Percentiles rank a stretch among this genome's conserved stretches.
These are phyloP conservation scores for Cryptomyrus ogoouensis DNA, from an alignment of 2,113 vertebrate genomes.

Conservation along the genomic window DNA sequence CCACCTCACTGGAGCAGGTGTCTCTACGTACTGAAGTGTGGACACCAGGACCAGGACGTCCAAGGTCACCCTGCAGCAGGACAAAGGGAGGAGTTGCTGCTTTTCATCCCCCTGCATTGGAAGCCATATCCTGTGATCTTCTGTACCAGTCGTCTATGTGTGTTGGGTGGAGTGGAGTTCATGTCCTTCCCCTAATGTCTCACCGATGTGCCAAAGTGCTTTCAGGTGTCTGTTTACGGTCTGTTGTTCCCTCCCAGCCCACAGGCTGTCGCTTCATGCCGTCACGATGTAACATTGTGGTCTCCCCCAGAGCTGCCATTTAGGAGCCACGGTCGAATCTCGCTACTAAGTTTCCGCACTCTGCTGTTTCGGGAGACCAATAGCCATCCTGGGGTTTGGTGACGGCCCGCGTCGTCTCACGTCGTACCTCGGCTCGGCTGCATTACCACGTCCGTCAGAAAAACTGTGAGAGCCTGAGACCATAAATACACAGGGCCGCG, in stretches of 20 bases:
- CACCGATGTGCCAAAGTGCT: constrained; percentile 28
- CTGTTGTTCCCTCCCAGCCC: constrained; percentile 17
- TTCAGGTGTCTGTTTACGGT: constrained; percentile 13
- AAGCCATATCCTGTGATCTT: not conserved
- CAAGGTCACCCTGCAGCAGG: not conserved
- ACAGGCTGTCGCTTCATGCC: not conserved
- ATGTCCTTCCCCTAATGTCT: not conserved
- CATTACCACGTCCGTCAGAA: not conserved
- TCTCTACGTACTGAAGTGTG: not conserved
- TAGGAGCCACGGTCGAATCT: not conserved
- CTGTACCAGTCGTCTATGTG: not conserved
- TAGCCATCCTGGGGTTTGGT: not conserved
- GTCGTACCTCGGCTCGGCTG: not conserved
- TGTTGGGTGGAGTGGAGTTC: not conserved
- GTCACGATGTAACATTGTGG: no score
- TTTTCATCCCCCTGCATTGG: not conserved
- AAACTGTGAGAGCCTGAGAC: not conserved
- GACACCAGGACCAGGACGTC: not conserved
- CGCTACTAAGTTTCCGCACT: not conserved
- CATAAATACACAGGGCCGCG: not conserved
- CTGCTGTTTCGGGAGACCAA: not conserved
- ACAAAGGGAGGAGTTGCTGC: not conserved
- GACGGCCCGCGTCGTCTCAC: not conserved
- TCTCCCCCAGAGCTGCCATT: not conserved
- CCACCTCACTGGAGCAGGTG: not conserved